Evolutionary conservation across 2,888 invertebrate genomes (phyloP).

Genomic region (Helicoverpa assulta): DNA sequence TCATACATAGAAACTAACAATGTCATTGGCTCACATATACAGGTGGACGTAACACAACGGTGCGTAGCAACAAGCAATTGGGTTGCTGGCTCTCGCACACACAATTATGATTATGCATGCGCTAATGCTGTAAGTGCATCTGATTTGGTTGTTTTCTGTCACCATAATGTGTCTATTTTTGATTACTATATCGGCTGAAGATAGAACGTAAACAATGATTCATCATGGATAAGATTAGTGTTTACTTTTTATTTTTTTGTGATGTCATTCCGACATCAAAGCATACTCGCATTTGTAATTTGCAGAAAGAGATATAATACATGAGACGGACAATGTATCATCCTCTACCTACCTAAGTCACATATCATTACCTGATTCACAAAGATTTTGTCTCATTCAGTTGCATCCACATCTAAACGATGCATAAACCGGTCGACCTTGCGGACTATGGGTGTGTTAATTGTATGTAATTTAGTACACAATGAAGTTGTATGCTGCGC

Average conservation of each 20-base stretch:
- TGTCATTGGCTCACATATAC: slow-evolving; percentile 44
- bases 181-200: slow-evolving; percentile 30
- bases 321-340: slow-evolving; percentile 1
- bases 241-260: not conserved
- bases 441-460: slow-evolving; percentile 64
- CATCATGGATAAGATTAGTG: slow-evolving; percentile 13
- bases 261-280: not conserved
- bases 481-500: slow-evolving; percentile 35
- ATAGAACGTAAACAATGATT: slow-evolving; percentile 46
- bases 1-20: slow-evolving; percentile 23
- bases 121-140: slow-evolving; percentile 47
- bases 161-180: slow-evolving; percentile 46
- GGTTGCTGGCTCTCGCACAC: slow-evolving; percentile 47
- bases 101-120: slow-evolving; percentile 36
- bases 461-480: slow-evolving; percentile 63
- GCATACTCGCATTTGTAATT: not conserved
- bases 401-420: slow-evolving; percentile 52
- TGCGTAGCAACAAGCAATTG: slow-evolving; percentile 51
- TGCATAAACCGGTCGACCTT: slow-evolving; percentile 69
- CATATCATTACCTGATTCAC: slow-evolving; percentile 22
- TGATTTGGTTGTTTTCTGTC: slow-evolving; percentile 52
- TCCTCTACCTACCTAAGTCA: slow-evolving; percentile 1
- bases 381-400: slow-evolving; percentile 45
- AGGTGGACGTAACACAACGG: slow-evolving; percentile 18
- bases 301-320: not conserved